phyloP scores from a whole-genome alignment of 1,140 invertebrate genomes.

The Nomia melanderi region DNA sequence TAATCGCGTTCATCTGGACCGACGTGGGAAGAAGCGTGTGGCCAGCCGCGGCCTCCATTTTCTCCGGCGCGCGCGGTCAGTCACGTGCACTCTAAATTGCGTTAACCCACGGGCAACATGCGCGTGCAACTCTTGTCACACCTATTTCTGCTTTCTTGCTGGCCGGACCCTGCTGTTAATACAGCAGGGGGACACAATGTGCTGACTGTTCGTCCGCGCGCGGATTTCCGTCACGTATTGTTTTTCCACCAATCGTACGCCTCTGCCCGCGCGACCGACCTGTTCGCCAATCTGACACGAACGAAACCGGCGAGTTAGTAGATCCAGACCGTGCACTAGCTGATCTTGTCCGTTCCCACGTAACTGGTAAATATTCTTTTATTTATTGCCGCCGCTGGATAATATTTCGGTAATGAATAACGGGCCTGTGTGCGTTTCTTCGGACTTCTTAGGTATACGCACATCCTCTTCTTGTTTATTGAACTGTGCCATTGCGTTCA shows the following conservation, averaged over 20 bases:
- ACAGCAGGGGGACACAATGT: conserved; percentile 29
- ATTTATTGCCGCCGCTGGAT: background rate
- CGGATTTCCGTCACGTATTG: conserved; percentile 35
- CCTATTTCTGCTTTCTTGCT: conserved; percentile 16
- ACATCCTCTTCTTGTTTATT: too few relatives aligned
- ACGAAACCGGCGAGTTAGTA: conserved; percentile 13
- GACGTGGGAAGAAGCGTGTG: background rate
- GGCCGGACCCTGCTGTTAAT: background rate
- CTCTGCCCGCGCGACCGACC: background rate
- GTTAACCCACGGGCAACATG: background rate
- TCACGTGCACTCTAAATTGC: conserved; percentile 14
- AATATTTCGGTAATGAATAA: too few relatives aligned
- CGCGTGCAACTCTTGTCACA: conserved; percentile 27
- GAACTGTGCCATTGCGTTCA: too few relatives aligned
- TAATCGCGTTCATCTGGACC: conserved; percentile 1
- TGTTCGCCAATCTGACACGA: conserved; percentile 22
- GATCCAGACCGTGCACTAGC: background rate
- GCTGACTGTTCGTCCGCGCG: background rate
- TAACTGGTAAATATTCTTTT: background rate
- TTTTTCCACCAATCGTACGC: conserved; percentile 30
- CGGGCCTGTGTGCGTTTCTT: too few relatives aligned
- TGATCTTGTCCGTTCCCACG: background rate
- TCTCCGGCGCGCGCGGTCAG: background rate
- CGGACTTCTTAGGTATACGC: too few relatives aligned
- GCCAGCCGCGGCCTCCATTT: too few relatives aligned